Evolutionary conservation across 2,113 vertebrate species (phyloP), one percentile per base, ranked within the genome.

Genomic region (Erythrolamprus reginae): DNA sequence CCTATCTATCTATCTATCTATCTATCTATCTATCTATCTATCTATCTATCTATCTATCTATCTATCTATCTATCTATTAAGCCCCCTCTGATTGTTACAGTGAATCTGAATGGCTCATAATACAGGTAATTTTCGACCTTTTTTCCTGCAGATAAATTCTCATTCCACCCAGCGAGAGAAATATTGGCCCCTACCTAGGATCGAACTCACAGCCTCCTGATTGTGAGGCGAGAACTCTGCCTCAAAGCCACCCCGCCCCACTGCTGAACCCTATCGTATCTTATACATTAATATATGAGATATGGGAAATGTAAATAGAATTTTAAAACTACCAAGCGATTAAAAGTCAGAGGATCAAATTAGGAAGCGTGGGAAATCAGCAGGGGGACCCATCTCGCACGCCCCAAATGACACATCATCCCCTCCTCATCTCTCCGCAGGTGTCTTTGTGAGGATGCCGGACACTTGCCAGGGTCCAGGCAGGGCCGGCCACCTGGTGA

Each of bases 401-500:
- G 10, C 42, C 9, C 24, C 19, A 23, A 83, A 45, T 24, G 24
- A 48, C 3, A 3, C 1, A 0, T 10, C 9, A 50, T 50, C 23
- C 82, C 38, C 23, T 83, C 9, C 42, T 83, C 5, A 0, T 24
- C 42, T 26, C 10, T 1, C 33, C 17, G 21, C 33, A 77, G 65
- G 65, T n/a, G 8, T 9, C 33, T 38, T 23, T 1, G 13, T n/a
- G 26, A n/a, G 8, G 9, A 86, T 86, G 90, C 82, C 87, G 0
- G 90, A 38, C 4, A 50, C 70, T 28, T 52, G 82, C 0, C 87
- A 88, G 10, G 1, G 48, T 1, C 38, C 12, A 3, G 51, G 10
- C 55, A 92, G 96, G 23, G 92, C 97, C 12, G 96, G 95, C 91
- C 96, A 97, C 87, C 98, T 97, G 0, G 96, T 98, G 86, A 97